Percentiles rank a stretch among this genome's conserved stretches.
phyloP scores from a whole-genome alignment of 2,797 vertebrate species.

The Malurus splendens region DNA sequence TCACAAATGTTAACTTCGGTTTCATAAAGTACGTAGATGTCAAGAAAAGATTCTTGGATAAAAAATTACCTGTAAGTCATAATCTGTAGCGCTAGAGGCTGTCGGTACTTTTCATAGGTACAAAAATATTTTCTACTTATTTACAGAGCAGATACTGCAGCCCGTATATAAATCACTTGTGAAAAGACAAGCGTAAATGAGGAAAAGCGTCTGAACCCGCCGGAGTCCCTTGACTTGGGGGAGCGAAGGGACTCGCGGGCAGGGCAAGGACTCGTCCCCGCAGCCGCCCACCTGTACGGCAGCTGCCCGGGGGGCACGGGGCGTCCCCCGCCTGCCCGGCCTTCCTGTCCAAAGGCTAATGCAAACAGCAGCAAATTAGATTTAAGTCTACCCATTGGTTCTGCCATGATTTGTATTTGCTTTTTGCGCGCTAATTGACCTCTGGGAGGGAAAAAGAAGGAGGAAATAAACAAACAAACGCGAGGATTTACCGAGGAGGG shows the following conservation, averaged over 20 bases:
- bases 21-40: conserved; percentile 94
- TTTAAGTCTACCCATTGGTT: conserved; percentile 38
- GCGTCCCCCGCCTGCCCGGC: background rate
- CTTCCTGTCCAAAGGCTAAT: background rate
- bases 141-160: conserved; percentile 88
- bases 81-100: conserved; percentile 70
- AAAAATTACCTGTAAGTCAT: conserved; percentile 78
- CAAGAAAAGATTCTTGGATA: conserved; percentile 82
- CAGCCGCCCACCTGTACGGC: background rate
- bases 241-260: background rate
- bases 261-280: background rate
- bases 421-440: conserved; percentile 43
- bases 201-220: background rate
- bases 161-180: conserved; percentile 76
- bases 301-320: background rate
- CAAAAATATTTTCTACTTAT: conserved; percentile 87
- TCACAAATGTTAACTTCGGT: conserved; percentile 89
- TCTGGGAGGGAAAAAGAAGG: background rate
- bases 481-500: background rate
- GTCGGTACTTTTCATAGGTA: conserved; percentile 66
- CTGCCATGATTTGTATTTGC: conserved; percentile 24
- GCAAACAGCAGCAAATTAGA: conserved; percentile 24
- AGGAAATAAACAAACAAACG: background rate
- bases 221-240: rapidly evolving
- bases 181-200: conserved; percentile 69